Percentiles rank a stretch among this genome's conserved stretches.
Evolutionary conservation across 2,797 vertebrate species (phyloP).

Genomic region (Channallabes apus): DNA sequence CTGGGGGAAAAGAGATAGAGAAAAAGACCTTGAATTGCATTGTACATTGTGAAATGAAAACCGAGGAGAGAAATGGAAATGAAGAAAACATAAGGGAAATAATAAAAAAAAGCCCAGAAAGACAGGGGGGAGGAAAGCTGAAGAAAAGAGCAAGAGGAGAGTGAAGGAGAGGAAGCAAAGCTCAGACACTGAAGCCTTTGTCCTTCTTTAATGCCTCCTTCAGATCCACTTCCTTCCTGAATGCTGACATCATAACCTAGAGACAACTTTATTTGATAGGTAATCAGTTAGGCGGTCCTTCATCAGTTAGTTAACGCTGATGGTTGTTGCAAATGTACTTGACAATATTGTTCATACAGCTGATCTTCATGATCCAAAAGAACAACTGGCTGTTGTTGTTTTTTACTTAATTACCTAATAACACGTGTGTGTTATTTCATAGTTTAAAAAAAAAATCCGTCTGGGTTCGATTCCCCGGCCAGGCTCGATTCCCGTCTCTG

Average conservation of each 20-base stretch:
- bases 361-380: too few species aligned
- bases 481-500: too few species aligned
- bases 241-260: slow-evolving; percentile 22
- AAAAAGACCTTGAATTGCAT: not conserved
- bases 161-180: slow-evolving; percentile 25
- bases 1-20: not conserved
- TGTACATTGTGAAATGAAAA: not conserved
- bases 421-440: too few species aligned
- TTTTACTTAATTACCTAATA: too few species aligned
- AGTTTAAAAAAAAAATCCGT: too few species aligned
- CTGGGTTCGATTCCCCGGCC: too few species aligned
- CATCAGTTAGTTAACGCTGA: not conserved
- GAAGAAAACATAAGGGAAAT: not conserved
- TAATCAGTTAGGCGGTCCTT: not conserved
- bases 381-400: too few species aligned
- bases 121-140: slow-evolving; percentile 4
- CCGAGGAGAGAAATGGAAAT: not conserved
- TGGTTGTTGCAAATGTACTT: too few species aligned
- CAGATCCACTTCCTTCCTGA: slow-evolving; percentile 23
- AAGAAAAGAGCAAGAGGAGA: not conserved
- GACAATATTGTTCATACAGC: too few species aligned
- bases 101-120: not conserved
- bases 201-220: not conserved
- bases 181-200: slow-evolving; percentile 12
- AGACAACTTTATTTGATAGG: slow-evolving; percentile 4